phyloP scores from a whole-genome alignment of 2,113 vertebrate species.

The Xiphophorus couchianus region DNA sequence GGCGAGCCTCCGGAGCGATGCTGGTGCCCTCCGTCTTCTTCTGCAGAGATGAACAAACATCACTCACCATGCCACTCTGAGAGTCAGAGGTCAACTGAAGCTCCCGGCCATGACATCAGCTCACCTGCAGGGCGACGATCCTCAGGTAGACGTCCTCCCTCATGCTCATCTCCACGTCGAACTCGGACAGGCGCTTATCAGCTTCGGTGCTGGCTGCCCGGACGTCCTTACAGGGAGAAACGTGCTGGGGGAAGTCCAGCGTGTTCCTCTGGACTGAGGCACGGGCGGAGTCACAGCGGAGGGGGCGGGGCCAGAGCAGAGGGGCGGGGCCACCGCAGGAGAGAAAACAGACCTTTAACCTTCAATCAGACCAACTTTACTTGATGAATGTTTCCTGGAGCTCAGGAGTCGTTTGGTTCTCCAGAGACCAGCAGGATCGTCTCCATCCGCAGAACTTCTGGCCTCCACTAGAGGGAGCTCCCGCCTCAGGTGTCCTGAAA shows the following conservation, averaged over 20 bases:
- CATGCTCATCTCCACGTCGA: slow-evolving; percentile 99
- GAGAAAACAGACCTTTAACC: too few relatives aligned
- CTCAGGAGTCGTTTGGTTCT: neutral
- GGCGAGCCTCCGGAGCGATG: slow-evolving; percentile 78
- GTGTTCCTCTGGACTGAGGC: slow-evolving; percentile 89
- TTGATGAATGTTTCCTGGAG: too few relatives aligned
- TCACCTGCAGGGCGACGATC: slow-evolving; percentile 90
- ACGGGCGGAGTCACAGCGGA: too few relatives aligned
- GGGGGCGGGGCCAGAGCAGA: too few relatives aligned
- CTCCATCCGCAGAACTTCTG: too few relatives aligned
- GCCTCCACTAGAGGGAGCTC: too few relatives aligned
- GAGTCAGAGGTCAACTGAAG: neutral
- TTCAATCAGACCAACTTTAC: too few relatives aligned
- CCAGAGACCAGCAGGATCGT: neutral
- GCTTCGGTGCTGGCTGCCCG: slow-evolving; percentile 91
- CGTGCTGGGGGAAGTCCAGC: slow-evolving; percentile 97
- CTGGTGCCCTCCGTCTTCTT: slow-evolving; percentile 78
- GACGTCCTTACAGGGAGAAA: slow-evolving; percentile 88
- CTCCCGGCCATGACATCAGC: neutral
- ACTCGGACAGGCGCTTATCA: slow-evolving; percentile 93
- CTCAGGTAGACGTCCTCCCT: slow-evolving; percentile 92
- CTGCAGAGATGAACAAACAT: slow-evolving; percentile 64
- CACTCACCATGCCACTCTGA: neutral
- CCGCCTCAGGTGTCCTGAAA: too few relatives aligned
- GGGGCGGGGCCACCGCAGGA: too few relatives aligned